Conservation (phyloP, 2,113 vertebrate genomes). For the Oreocharis arfaki region DNA sequence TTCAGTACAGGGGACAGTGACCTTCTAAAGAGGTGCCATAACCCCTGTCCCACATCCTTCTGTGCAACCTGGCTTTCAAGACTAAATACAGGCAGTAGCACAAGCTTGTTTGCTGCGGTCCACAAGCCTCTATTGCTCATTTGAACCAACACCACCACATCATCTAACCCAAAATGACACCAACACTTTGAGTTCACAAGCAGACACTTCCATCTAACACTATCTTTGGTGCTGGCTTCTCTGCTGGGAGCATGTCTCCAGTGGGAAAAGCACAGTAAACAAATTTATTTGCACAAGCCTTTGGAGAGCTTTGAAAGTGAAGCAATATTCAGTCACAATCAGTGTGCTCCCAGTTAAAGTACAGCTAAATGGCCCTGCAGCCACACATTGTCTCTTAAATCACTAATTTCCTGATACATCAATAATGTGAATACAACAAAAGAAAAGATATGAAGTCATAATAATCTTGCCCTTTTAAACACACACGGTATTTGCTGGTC, state of each 20-base stretch:
- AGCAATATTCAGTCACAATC: background rate
- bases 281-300: background rate
- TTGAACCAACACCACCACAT: background rate
- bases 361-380: background rate
- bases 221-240: background rate
- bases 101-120: background rate
- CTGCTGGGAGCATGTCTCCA: background rate
- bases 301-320: background rate
- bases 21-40: background rate
- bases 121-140: background rate
- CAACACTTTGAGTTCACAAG: background rate
- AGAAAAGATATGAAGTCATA: accelerated
- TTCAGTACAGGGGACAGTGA: background rate
- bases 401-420: background rate
- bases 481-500: background rate
- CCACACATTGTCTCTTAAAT: background rate
- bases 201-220: background rate
- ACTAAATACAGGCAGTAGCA: background rate
- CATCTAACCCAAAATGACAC: background rate
- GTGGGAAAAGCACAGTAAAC: background rate
- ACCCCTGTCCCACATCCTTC: accelerated
- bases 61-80: background rate
- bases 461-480: background rate
- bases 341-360: background rate
- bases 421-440: background rate